Conservation (phyloP, 2,113 vertebrate genomes). For the Neodontobutis hainanensis region DNA sequence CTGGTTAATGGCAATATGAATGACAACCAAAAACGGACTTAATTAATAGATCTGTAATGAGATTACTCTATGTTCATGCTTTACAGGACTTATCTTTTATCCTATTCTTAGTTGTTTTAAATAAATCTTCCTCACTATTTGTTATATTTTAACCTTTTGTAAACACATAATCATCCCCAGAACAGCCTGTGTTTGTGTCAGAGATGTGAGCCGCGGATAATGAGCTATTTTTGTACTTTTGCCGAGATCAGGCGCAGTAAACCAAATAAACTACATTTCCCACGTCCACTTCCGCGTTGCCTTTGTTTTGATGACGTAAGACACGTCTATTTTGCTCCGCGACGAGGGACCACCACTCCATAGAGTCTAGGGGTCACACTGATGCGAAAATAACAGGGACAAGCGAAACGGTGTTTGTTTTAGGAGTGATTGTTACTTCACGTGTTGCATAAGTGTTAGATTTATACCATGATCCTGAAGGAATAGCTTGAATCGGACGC, state of each 20-base stretch:
- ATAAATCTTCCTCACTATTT: slow-evolving; percentile 41
- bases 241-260: slow-evolving; percentile 22
- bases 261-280: slow-evolving; percentile 74
- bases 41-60: no score
- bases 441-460: neutral
- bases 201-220: slow-evolving; percentile 35
- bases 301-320: slow-evolving; percentile 72
- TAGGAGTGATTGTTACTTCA: slow-evolving; percentile 6
- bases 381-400: slow-evolving; percentile 35
- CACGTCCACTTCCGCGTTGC: slow-evolving; percentile 15
- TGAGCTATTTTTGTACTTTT: slow-evolving; percentile 57
- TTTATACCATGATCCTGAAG: neutral
- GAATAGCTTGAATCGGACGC: neutral
- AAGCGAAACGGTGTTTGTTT: slow-evolving; percentile 36
- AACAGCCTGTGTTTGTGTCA: slow-evolving; percentile 26
- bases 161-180: slow-evolving; percentile 75
- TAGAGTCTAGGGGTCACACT: slow-evolving; percentile 68
- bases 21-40: no score
- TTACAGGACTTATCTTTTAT: no score
- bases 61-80: no score
- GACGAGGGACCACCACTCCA: slow-evolving; percentile 64
- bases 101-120: no score
- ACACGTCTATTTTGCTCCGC: slow-evolving; percentile 42
- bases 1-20: no score
- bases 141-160: slow-evolving; percentile 60